Evolutionary conservation across 1,140 invertebrate species (phyloP).

Genomic region (Himalopsyche phryganea): DNA sequence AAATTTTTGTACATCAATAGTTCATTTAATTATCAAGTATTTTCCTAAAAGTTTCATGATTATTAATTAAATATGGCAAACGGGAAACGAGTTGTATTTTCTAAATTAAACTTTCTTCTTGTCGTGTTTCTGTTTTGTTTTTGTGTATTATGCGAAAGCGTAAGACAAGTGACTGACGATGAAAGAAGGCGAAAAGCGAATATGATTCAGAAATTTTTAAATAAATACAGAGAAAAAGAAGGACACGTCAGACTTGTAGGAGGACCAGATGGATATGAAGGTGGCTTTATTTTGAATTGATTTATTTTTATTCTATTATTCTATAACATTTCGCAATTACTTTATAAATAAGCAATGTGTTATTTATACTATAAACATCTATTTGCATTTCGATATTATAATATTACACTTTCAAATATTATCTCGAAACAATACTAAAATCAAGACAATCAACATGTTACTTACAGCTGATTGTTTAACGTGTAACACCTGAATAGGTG

Average conservation of each 20-base stretch:
- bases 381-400: too few relatives aligned
- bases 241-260: slow-evolving; percentile 63
- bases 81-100: too few relatives aligned
- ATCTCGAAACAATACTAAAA: too few relatives aligned
- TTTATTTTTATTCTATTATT: not conserved
- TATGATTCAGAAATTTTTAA: slow-evolving; percentile 52
- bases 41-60: too few relatives aligned
- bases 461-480: too few relatives aligned
- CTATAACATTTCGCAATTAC: not conserved
- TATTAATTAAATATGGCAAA: too few relatives aligned
- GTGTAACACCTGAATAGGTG: too few relatives aligned
- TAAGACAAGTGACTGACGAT: slow-evolving; percentile 18
- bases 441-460: too few relatives aligned
- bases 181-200: slow-evolving; percentile 43
- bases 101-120: not conserved
- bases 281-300: slow-evolving; percentile 40
- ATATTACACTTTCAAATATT: too few relatives aligned
- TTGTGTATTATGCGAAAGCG: slow-evolving; percentile 4
- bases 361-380: too few relatives aligned
- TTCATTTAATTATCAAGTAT: too few relatives aligned
- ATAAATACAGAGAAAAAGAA: slow-evolving; percentile 62
- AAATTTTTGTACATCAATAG: too few relatives aligned
- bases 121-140: not conserved
- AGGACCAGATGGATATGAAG: slow-evolving; percentile 61
- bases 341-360: not conserved